These are phyloP conservation scores for Oxycera nigricornis DNA, from an alignment of 2,888 invertebrate genomes.

Conservation along the genomic window DNA sequence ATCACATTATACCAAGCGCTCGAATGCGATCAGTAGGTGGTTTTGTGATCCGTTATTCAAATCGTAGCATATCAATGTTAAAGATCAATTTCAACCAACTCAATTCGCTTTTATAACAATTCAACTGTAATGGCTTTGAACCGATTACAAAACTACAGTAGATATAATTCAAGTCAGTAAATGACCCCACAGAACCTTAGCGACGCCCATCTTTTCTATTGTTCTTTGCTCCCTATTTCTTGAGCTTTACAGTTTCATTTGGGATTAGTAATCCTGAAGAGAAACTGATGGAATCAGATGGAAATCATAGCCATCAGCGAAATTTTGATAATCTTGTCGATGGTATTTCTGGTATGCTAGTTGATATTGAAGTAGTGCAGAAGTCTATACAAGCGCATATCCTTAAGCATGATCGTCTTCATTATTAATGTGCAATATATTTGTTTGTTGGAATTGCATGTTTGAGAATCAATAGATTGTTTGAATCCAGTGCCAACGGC, in stretches of 20 bases:
- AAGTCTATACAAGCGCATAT: slow-evolving; percentile 6
- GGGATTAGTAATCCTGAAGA: slow-evolving; percentile 8
- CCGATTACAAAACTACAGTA: slow-evolving; percentile 32
- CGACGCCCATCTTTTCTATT: slow-evolving; percentile 37
- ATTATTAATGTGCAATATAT: background rate
- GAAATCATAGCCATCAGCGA: slow-evolving; percentile 38
- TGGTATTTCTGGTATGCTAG: background rate
- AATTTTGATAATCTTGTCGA: slow-evolving; percentile 15
- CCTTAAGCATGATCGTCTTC: background rate
- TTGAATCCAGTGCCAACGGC: background rate
- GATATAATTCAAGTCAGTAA: slow-evolving; percentile 40
- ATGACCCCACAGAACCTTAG: slow-evolving; percentile 36
- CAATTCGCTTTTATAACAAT: slow-evolving; percentile 1
- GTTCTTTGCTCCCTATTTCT: slow-evolving; percentile 29
- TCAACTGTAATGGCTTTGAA: background rate
- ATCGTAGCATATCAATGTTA: slow-evolving; percentile 26
- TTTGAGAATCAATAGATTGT: slow-evolving; percentile 32
- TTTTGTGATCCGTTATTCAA: slow-evolving; percentile 23
- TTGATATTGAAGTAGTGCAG: slow-evolving; percentile 32
- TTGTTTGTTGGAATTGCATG: slow-evolving; percentile 1
- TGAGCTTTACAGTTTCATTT: background rate
- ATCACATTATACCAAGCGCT: background rate
- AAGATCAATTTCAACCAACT: slow-evolving; percentile 9
- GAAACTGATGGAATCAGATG: slow-evolving; percentile 19
- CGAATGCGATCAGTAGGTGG: slow-evolving; percentile 18